phyloP scores from a whole-genome alignment of 2,113 vertebrate genomes.

The Octodon degus region DNA sequence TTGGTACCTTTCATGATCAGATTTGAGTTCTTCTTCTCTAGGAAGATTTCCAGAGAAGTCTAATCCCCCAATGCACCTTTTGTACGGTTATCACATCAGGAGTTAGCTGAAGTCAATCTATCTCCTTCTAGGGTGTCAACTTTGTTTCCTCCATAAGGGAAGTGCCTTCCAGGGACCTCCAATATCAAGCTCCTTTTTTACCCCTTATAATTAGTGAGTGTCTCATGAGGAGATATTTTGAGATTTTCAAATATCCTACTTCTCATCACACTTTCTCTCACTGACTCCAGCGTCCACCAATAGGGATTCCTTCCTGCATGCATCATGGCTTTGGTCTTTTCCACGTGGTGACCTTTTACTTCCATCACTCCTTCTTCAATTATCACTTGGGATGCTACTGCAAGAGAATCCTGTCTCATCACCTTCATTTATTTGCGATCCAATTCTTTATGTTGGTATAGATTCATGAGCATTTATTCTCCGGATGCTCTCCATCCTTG shows the following conservation, averaged over 20 bases:
- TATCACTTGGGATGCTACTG: background rate
- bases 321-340: background rate
- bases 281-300: background rate
- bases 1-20: background rate
- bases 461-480: background rate
- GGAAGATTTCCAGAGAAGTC: background rate
- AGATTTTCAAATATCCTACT: background rate
- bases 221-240: background rate
- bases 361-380: background rate
- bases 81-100: no score
- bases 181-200: background rate
- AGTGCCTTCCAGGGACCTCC: background rate
- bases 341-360: background rate
- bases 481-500: background rate
- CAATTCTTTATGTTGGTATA: background rate
- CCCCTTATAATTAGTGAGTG: background rate
- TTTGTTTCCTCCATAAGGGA: background rate
- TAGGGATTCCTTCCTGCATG: background rate
- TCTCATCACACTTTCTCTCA: background rate
- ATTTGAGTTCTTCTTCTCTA: background rate
- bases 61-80: fast-evolving
- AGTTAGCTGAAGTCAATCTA: fast-evolving
- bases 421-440: background rate
- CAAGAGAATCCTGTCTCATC: background rate
- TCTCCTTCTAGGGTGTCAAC: background rate